Evolutionary conservation across 2,113 vertebrate genomes (phyloP), one percentile per base, ranked within the genome.

Genomic region (Hippocampus barbouri): DNA sequence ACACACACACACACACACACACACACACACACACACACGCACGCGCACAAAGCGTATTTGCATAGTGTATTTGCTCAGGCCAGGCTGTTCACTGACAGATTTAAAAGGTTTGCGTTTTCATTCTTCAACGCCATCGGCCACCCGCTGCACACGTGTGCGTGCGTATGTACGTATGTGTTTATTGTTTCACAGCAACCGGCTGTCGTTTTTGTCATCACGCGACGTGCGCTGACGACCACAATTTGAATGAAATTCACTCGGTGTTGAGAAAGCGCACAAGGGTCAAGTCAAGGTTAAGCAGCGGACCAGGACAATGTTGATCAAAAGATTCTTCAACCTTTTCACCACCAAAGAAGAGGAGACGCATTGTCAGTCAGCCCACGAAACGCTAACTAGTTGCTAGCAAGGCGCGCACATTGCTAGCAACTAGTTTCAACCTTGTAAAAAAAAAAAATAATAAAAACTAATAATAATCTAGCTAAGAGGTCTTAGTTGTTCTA

Each of bases 61-160:
- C 27, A 18, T 20, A 20, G 59, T 8, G 43, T 66, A 27, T 66
- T 66, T 66, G n/a, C 23, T 66, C 64, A 66, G 43, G 41, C 64
- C 41, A 43, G 64, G 43, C 64, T 45, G n/a, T 25, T 27, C 14
- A 66, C 43, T 66, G 64, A 66, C 59, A 47, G 41, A 66, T 66
- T 66, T 18, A 66, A 66, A 66, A 47, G 41, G 12, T 66, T 16
- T 16, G 64, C n/a, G 14, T 25, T 14, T 11, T 66, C 23, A 47
- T 66, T 66, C 64, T 25, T 49, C 64, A 27, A 66, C 43, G n/a
- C 64, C 15, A 43, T 6, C 23, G 23, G 64, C 43, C 64, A 62
- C 16, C 30, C 30, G 60, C 30, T 40, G 41, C 12, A 25, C 43
- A 27, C 47, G 64, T 66, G 64, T 23, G 62, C 8, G 56, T 15